Conservation (phyloP, 2,888 invertebrate genomes). For the Gastrophysa polygoni region DNA sequence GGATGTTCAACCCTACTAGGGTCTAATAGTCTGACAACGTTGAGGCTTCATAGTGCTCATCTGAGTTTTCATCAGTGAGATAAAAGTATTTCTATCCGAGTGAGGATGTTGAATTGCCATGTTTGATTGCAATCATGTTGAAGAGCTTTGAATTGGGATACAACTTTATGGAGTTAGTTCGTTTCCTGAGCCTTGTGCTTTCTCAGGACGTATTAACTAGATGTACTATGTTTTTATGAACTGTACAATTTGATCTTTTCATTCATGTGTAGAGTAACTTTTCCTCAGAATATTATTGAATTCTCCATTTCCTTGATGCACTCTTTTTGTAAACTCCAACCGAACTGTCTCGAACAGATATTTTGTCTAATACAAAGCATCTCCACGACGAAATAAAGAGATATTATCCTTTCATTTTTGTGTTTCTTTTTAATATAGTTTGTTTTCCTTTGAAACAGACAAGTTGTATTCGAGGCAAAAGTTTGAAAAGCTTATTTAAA, state of each 20-base stretch:
- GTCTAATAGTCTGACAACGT: too few relatives aligned
- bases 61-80: too few relatives aligned
- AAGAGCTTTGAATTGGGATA: too few relatives aligned
- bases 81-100: too few relatives aligned
- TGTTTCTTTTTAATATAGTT: slow-evolving; percentile 28
- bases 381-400: slow-evolving; percentile 20
- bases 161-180: too few relatives aligned
- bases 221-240: background rate
- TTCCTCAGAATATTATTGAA: slow-evolving; percentile 2
- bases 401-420: slow-evolving; percentile 21
- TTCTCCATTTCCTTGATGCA: slow-evolving; percentile 3
- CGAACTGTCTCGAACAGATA: slow-evolving; percentile 12
- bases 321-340: slow-evolving; percentile 2
- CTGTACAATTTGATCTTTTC: background rate
- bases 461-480: slow-evolving; percentile 10
- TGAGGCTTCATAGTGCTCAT: too few relatives aligned
- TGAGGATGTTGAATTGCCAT: too few relatives aligned
- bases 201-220: too few relatives aligned
- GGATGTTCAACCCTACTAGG: too few relatives aligned
- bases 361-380: slow-evolving; percentile 10
- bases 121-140: too few relatives aligned
- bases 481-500: slow-evolving; percentile 27
- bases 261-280: background rate
- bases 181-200: too few relatives aligned
- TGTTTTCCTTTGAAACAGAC: slow-evolving; percentile 24